Evolutionary conservation across 2,888 invertebrate species (phyloP), one percentile per base, ranked within the genome.

Genomic region (Dicranocentrus wangi): DNA sequence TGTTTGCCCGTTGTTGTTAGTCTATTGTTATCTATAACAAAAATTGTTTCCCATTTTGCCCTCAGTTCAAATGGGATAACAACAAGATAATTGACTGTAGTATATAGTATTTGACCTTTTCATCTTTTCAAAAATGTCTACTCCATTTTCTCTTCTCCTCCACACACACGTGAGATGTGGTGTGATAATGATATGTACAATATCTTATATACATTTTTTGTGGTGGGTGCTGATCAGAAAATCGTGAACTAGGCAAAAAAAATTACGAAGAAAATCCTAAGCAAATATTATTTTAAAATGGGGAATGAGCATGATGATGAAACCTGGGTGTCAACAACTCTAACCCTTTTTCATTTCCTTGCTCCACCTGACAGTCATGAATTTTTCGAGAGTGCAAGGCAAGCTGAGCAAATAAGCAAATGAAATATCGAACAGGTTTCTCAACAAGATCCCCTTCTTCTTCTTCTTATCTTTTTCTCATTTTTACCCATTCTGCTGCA

Each of bases 381-480:
- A 63, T 65, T 21, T 72, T 32, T 65, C 23, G 25, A 58, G 58
- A 51, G n/a, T 3, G 32, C 5, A 32, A 66, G 51, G 27, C 53
- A 27, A 55, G 17, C 25, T 55, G 15, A 60, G 43, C 21, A 70
- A 70, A 70, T 43, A 25, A 61, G 15, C 27, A 23, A 51, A 65
- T 75, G 73, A 75, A 75, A 65, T 75, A 66, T 75, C 53, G 73
- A 75, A 75, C 73, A 75, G 73, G 73, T 75, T 75, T 75, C 61
- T 51, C 51, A 13, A 10, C n/a, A n/a, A n/a, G n/a, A n/a, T n/a
- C 13, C 17, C 25, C 58, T 58, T 10, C 3, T 5, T 51, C 8
- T 32, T 47, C 63, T 72, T 61, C 61, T 72, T 61, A 68, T 55
- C 32, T 63, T 51, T 43, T 61, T 42, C 13, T 2, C 51, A 51